Evolutionary conservation across 2,888 invertebrate species (phyloP).

Genomic region (Philhelius pedissequus): DNA sequence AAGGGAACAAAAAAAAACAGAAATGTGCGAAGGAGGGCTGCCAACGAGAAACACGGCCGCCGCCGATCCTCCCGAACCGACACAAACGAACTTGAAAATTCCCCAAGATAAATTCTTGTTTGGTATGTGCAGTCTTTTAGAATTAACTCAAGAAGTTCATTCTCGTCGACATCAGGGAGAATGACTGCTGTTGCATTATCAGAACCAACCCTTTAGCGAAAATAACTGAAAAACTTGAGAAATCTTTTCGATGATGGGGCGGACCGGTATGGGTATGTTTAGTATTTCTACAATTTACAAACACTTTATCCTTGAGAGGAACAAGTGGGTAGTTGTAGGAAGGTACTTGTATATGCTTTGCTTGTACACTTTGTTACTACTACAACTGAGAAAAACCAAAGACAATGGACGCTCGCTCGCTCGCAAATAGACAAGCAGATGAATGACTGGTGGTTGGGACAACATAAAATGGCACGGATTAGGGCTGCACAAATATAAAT

Average conservation of each 20-base stretch:
- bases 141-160: constrained; percentile 3
- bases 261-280: neutral
- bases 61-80: no score
- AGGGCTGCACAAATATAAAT: constrained; percentile 36
- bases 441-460: constrained; percentile 30
- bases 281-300: neutral
- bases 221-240: constrained; percentile 25
- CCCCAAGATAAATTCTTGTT: neutral
- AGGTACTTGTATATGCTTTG: neutral
- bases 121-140: neutral
- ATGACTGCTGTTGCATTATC: neutral
- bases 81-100: constrained; percentile 1
- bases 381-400: neutral
- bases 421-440: constrained; percentile 27
- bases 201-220: neutral
- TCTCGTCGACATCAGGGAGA: neutral
- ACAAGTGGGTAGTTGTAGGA: neutral
- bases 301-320: neutral
- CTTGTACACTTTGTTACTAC: neutral
- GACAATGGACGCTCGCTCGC: constrained; percentile 19
- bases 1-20: neutral
- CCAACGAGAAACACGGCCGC: neutral
- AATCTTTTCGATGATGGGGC: neutral
- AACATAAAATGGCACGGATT: constrained; percentile 41
- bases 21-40: neutral